Base-by-base conservation (phyloP, 2,888 invertebrate species). In the Heliconius charithonia region DNA sequence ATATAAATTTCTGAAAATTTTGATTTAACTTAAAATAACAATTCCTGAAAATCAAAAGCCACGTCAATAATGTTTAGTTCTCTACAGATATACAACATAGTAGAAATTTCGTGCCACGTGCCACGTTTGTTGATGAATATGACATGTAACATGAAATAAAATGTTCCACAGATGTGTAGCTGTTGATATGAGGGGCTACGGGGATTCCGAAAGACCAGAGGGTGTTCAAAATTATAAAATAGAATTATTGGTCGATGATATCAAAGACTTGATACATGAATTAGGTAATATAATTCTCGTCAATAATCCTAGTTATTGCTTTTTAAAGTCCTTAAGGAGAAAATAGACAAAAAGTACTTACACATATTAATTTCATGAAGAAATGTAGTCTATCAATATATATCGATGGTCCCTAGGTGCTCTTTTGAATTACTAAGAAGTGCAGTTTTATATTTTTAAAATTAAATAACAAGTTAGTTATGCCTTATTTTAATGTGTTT, bases 121-220 rank as follows among this genome's bases (percentile, higher is more conserved):
- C 56, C 7, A n/a, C 22, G 19, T 56, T 56, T 22, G 9, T 51
- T 19, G 19, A 1, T 51, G 19, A 19, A 19, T 56, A 56, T 22
- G 1, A n/a, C 9, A 45, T n/a, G n/a, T 41, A 7, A 25, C 2
- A 70, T 45, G 16, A 45, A 70, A 65, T 76, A 78, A n/a, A 72
- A 59, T 63, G 41, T 62, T 74, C 87, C 92, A 45, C 87, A 97
- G 97, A 95, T 96, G 96, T 70, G 95, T 97, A 27, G 97, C 97
- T 16, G 86, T 97, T 4, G 97, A 97, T 85, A 91, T 96, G 94
- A 91, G 97, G 85, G 97, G 97, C 0, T 97, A 97, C 85, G 96
- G 96, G 0, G 96, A 97, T 79, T 97, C 97, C 0, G 97, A 96
- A 81, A 96, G 96, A 85, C 97, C 97, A 0, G 89, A 92, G 51